A percentile compares a stretch with the other conserved stretches of the same genome.
phyloP scores from a whole-genome alignment of 1,140 invertebrate species.

The Catajapyx aquilonaris region DNA sequence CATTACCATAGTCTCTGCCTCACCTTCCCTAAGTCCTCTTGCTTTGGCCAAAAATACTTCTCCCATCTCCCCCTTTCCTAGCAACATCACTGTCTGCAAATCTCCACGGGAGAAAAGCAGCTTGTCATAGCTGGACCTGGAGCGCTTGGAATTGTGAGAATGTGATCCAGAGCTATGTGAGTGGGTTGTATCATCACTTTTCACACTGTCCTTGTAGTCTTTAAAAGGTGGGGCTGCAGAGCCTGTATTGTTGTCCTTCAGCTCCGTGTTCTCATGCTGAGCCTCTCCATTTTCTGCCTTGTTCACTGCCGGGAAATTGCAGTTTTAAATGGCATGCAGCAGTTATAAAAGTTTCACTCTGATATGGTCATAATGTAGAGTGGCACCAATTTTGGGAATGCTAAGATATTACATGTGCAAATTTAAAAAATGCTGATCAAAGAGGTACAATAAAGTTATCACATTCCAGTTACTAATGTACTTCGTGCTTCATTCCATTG shows the following conservation, averaged over 20 bases:
- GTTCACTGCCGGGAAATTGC: conserved; percentile 14
- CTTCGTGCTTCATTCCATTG: too few species aligned
- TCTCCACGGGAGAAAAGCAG: conserved; percentile 45
- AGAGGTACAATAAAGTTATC: not conserved
- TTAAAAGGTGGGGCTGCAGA: not conserved
- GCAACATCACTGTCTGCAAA: conserved; percentile 54
- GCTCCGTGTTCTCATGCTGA: conserved; percentile 16
- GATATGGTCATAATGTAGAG: not conserved
- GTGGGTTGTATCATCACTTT: conserved; percentile 56
- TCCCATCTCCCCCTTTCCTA: conserved; percentile 67
- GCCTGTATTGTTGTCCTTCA: conserved; percentile 10
- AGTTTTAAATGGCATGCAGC: not conserved
- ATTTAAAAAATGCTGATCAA: not conserved
- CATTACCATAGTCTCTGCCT: conserved; percentile 32
- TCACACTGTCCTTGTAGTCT: conserved; percentile 33
- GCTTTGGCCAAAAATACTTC: conserved; percentile 62
- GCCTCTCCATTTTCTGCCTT: conserved; percentile 38
- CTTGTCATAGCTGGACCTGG: conserved; percentile 42
- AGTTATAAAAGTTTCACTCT: not conserved
- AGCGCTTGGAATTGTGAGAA: conserved; percentile 32
- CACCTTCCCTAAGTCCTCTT: conserved; percentile 19
- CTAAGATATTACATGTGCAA: conserved; percentile 3
- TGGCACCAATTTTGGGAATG: not conserved
- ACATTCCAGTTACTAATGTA: conserved; percentile 20
- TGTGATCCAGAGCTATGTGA: conserved; percentile 38